Evolutionary conservation across 2,113 vertebrate species (phyloP).

Genomic region (Myrmophylax atrothorax): DNA sequence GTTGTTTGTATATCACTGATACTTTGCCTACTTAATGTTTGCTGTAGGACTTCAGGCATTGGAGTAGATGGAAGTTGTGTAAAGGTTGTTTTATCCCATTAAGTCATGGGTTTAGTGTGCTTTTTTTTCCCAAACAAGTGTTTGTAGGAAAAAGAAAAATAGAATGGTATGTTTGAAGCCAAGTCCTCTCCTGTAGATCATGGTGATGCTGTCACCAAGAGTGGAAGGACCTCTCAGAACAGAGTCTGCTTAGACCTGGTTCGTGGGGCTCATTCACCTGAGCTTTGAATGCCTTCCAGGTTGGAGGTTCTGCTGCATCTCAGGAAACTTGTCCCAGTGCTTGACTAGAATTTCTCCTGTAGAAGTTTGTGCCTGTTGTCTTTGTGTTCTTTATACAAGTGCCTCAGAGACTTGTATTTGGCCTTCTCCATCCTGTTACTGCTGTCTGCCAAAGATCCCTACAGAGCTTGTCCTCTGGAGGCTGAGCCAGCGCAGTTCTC

Average conservation of each 20-base stretch:
- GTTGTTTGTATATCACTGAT: neutral
- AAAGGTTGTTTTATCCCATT: neutral
- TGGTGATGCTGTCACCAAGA: neutral
- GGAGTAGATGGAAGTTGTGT: neutral
- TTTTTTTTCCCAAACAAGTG: neutral
- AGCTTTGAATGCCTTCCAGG: neutral
- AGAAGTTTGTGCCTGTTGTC: neutral
- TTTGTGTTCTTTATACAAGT: neutral
- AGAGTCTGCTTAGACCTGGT: neutral
- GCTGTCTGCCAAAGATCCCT: neutral
- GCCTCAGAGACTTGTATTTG: neutral
- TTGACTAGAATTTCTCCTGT: neutral
- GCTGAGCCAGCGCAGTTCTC: neutral
- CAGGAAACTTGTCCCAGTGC: neutral
- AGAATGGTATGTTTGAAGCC: neutral
- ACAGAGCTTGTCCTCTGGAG: neutral
- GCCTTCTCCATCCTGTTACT: neutral
- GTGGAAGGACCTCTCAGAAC: neutral
- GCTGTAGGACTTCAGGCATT: neutral
- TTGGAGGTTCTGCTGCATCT: accelerated
- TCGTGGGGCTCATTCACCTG: neutral
- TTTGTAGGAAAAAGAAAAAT: neutral
- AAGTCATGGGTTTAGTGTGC: neutral
- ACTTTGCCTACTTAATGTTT: neutral
- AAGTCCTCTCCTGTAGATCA: neutral